Conservation (phyloP, 2,888 invertebrate genomes). For the Nipponacmea schrenckii region DNA sequence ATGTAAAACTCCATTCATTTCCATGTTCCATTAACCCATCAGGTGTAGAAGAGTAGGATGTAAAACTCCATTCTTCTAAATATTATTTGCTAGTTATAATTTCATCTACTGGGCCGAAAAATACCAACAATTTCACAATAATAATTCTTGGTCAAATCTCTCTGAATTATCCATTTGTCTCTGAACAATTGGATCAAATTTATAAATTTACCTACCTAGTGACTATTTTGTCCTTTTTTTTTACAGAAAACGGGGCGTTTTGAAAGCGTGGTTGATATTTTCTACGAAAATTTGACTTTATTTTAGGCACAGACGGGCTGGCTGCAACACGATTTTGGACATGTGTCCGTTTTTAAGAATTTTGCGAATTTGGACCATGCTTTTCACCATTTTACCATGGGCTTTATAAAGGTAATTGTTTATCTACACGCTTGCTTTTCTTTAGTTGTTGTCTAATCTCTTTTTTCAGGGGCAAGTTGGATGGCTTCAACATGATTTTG, state of each 20-base stretch:
- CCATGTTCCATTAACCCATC: no score
- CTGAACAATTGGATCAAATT: no score
- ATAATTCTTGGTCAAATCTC: no score
- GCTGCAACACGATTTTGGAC: slow-evolving; percentile 65
- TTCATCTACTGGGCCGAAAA: no score
- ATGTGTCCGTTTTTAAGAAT: slow-evolving; percentile 57
- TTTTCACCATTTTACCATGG: slow-evolving; percentile 15
- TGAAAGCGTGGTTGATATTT: background rate
- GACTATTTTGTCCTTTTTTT: no score
- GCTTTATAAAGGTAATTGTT: slow-evolving; percentile 10
- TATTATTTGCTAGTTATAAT: no score
- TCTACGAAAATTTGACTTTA: background rate
- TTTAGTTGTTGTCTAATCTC: slow-evolving; percentile 11
- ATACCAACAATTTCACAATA: no score
- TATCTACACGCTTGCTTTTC: background rate
- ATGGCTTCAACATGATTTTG: slow-evolving; percentile 68
- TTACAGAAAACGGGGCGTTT: background rate
- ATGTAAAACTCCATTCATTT: no score
- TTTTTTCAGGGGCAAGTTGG: slow-evolving; percentile 61
- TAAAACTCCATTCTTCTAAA: no score
- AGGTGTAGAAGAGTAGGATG: no score
- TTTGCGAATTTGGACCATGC: slow-evolving; percentile 10
- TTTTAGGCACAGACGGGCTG: slow-evolving; percentile 63
- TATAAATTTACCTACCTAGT: no score
- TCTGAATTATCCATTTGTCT: no score